These are phyloP conservation scores for Antigone vipio DNA, from an alignment of 2,113 vertebrate species.

Conservation along the genomic window DNA sequence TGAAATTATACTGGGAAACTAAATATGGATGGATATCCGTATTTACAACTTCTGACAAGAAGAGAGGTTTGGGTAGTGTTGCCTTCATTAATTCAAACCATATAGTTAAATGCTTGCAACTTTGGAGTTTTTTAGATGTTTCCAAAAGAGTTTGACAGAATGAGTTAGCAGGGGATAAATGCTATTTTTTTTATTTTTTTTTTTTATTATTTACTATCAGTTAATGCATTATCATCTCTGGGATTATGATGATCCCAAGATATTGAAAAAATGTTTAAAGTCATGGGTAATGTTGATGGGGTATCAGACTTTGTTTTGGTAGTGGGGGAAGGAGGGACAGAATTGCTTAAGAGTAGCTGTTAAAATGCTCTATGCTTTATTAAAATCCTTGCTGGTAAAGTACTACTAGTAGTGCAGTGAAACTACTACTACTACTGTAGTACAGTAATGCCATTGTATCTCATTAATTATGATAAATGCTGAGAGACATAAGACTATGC, in stretches of 20 bases:
- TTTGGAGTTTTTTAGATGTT: background rate
- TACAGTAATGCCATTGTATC: background rate
- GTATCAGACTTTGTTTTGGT: background rate
- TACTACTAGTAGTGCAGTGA: background rate
- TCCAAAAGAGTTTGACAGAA: background rate
- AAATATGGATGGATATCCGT: background rate
- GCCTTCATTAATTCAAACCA: background rate
- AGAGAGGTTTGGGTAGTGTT: fast-evolving
- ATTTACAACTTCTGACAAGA: background rate
- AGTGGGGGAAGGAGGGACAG: background rate
- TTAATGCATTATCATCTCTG: background rate
- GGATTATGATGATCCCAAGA: background rate
- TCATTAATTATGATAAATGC: background rate
- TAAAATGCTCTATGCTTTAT: background rate
- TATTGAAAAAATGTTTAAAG: background rate
- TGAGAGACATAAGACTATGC: background rate
- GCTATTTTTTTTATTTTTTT: background rate
- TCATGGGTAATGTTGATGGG: background rate
- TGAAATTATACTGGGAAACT: background rate
- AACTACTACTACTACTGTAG: background rate
- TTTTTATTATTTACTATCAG: background rate
- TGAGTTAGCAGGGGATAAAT: background rate
- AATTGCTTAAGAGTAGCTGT: background rate
- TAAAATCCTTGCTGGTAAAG: background rate
- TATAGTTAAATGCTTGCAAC: background rate